Conservation (phyloP, 2,888 invertebrate genomes). For the Trissolcus brochymenae region DNA sequence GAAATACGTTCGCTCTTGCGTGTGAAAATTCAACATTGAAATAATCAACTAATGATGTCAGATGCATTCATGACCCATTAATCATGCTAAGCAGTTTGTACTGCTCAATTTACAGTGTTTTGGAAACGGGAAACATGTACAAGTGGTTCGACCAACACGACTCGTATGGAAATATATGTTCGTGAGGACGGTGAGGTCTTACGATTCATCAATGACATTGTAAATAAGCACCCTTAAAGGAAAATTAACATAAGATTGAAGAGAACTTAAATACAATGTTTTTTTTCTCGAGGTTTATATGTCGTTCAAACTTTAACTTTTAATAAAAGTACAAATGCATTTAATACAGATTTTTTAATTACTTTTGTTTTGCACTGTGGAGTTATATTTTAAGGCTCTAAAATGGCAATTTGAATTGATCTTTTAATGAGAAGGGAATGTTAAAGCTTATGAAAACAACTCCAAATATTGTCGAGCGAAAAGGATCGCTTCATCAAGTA, state of each 20-base stretch:
- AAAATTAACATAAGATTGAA: too few species aligned
- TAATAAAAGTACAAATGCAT: too few species aligned
- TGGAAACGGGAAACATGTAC: constrained; percentile 18
- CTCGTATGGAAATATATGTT: not conserved
- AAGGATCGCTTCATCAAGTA: constrained; percentile 25
- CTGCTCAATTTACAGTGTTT: constrained; percentile 32
- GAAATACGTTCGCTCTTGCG: constrained; percentile 6
- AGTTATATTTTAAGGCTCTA: not conserved
- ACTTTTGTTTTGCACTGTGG: too few species aligned
- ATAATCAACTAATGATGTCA: constrained; percentile 35
- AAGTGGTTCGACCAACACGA: constrained; percentile 10
- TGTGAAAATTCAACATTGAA: constrained; percentile 40
- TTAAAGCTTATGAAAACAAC: constrained; percentile 34
- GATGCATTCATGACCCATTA: constrained; percentile 32
- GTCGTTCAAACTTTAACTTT: too few species aligned
- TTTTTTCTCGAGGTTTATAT: too few species aligned
- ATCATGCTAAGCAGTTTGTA: constrained; percentile 46
- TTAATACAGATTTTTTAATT: too few species aligned
- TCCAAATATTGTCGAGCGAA: constrained; percentile 28
- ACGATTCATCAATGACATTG: too few species aligned
- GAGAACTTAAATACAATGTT: too few species aligned
- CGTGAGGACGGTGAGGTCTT: too few species aligned
- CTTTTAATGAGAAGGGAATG: not conserved
- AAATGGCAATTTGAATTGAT: not conserved
- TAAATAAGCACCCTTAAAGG: too few species aligned